phyloP scores from a whole-genome alignment of 1,140 invertebrate species.

The Zaprionus tsacasi region DNA sequence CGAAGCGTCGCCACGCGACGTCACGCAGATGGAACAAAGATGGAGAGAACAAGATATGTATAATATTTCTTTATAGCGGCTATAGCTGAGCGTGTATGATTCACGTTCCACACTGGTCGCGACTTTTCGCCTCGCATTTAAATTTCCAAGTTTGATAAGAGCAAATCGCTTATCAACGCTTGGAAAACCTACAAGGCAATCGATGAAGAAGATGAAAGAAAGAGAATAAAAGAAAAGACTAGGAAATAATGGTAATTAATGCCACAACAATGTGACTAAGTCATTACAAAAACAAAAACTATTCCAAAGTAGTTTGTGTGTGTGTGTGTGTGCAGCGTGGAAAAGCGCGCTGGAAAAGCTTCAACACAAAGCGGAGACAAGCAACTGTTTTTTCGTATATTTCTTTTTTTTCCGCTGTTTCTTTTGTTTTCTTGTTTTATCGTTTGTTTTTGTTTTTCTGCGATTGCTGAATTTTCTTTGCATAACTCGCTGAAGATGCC shows the following conservation, averaged over 20 bases:
- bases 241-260: conserved; percentile 73
- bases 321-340: conserved; percentile 45
- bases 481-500: conserved; percentile 49
- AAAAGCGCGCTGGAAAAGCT: conserved; percentile 42
- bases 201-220: neutral
- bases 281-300: conserved; percentile 71
- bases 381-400: neutral
- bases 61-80: neutral
- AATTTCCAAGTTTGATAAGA: conserved; percentile 3
- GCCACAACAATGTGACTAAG: conserved; percentile 64
- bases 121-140: neutral
- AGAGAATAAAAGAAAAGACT: conserved; percentile 35
- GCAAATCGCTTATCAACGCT: conserved; percentile 34
- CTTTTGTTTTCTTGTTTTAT: conserved; percentile 37
- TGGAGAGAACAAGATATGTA: neutral
- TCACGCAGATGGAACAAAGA: neutral
- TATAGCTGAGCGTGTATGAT: neutral
- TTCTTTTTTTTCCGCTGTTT: neutral
- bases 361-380: conserved; percentile 5
- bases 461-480: conserved; percentile 67
- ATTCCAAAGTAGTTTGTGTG: conserved; percentile 57
- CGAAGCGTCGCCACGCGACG: neutral
- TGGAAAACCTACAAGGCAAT: neutral
- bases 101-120: neutral
- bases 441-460: conserved; percentile 14